Percentiles rank a stretch among this genome's conserved stretches.
These are phyloP conservation scores for Melipona quadrifasciata DNA, from an alignment of 1,140 invertebrate species.

Conservation along the genomic window DNA sequence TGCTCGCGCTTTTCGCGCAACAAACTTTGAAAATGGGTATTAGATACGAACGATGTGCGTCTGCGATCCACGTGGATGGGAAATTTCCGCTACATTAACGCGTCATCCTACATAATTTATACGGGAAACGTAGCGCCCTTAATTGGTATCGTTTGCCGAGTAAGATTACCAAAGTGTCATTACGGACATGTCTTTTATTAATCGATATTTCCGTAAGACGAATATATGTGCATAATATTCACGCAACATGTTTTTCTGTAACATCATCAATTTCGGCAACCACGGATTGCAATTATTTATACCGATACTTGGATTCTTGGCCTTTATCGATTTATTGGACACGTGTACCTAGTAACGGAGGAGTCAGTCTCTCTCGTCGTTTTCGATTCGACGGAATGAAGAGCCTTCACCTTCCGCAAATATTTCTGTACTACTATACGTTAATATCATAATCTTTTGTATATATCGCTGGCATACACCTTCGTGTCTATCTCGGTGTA, in stretches of 20 bases:
- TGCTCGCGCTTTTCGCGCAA: neutral
- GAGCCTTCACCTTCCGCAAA: slow-evolving; percentile 50
- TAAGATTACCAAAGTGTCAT: neutral
- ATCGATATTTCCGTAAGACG: neutral
- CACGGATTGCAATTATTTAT: slow-evolving; percentile 5
- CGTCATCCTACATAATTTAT: slow-evolving; percentile 2
- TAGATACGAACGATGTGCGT: neutral
- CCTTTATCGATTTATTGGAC: slow-evolving; percentile 59
- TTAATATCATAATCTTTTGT: slow-evolving; percentile 29
- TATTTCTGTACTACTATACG: slow-evolving; percentile 35
- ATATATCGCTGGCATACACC: neutral
- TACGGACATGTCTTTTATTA: neutral
- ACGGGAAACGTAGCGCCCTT: neutral
- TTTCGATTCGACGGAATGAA: slow-evolving; percentile 53
- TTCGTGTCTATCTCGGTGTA: neutral
- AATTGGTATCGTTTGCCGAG: neutral
- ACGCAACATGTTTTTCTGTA: no score
- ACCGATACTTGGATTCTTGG: slow-evolving; percentile 41
- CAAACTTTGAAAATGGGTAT: neutral
- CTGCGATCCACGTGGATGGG: neutral
- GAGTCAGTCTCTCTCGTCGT: neutral
- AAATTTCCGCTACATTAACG: slow-evolving; percentile 15
- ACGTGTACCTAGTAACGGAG: neutral
- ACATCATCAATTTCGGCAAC: neutral
- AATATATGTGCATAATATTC: neutral